Evolutionary conservation across 2,113 vertebrate genomes (phyloP), one percentile per base, ranked within the genome.

Genomic region (Tragelaphus scriptus): DNA sequence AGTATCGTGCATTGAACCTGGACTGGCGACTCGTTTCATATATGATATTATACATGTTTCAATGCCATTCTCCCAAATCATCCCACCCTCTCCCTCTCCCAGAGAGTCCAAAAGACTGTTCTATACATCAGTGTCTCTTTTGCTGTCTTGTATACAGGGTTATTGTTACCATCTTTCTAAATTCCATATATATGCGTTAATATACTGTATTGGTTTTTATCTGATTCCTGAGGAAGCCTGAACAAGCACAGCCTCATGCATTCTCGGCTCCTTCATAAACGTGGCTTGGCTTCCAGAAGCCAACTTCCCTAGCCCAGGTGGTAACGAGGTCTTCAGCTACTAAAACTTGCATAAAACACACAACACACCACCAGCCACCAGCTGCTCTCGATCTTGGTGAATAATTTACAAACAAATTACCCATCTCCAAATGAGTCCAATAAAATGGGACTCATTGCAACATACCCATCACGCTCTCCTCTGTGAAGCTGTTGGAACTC

Each of bases 321-420:
- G 11, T 23, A 49, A 19, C 1, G 1, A 91, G 75, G 65, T 53
- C 90, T 85, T 79, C 58, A 56, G n/a, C 53, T 81, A 12, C 68
- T 80, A 56, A 84, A 71, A 84, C 80, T 81, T 71, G 32, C 92
- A 88, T 58, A 75, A 92, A 96, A 95, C 88, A 92, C 51, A 63
- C 81, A 63, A 28, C 59, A 49, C 0, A 5, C 49, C 51, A 65
- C 96, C 68, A 95, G 71, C 79, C n/a, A 25, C 44, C 88, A 90
- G 88, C 96, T 88, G 88, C 88, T 89, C 91, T 51, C 19, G 36
- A 40, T 47, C 95, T 84, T 82, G 93, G 91, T 97, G 94, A 95
- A 97, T 95, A 95, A 97, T 97, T 97, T 63, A 95, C 92, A 91
- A 89, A 68, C 88, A 80, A 97, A 97, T 97, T 86, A 71, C 81